Evolutionary conservation across 2,888 invertebrate species (phyloP), one percentile per base, ranked within the genome.

Genomic region (Philhelius pedissequus): DNA sequence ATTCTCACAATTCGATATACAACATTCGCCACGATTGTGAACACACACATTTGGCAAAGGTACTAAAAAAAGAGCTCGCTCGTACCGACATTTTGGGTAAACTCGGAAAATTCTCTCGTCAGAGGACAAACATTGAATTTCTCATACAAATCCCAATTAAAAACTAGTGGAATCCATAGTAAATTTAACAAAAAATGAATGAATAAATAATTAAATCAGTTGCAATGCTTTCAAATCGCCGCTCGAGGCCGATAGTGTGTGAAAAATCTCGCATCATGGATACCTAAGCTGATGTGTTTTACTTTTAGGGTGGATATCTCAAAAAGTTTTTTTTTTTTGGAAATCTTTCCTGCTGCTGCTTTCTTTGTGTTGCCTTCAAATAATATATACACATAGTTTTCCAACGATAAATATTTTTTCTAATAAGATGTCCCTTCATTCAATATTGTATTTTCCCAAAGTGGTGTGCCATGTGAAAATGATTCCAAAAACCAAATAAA

Each of bases 71-170:
- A 80, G n/a, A 35, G 64, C 38, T 40, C 40, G 62, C 73, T 80
- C 76, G 73, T 80, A 86, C 86, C 86, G 86, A 86, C 86, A 81
- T 86, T 86, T 86, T 86, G 86, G 81, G 81, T 86, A 77, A 86
- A 86, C 86, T 86, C 81, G 76, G 81, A 81, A 86, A 86, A 81
- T 86, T 86, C 80, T 86, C 73, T 77, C 81, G 56, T 64, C 76
- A 68, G 73, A 56, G 73, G 69, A 69, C 86, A 86, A 86, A 86
- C 76, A 81, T 68, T 62, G 15, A 74, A 73, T 73, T 86, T 75
- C 43, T 68, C 32, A 62, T 71, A 56, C 22, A 70, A 45, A 69
- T 71, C 30, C 66, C 20, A 64, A 71, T 79, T 74, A 38, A 86
- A 84, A 86, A 73, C 38, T 9, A 73, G 58, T 77, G 43, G 54